These are phyloP conservation scores for Pyrgus malvae DNA, from an alignment of 2,888 invertebrate species.

Conservation along the genomic window DNA sequence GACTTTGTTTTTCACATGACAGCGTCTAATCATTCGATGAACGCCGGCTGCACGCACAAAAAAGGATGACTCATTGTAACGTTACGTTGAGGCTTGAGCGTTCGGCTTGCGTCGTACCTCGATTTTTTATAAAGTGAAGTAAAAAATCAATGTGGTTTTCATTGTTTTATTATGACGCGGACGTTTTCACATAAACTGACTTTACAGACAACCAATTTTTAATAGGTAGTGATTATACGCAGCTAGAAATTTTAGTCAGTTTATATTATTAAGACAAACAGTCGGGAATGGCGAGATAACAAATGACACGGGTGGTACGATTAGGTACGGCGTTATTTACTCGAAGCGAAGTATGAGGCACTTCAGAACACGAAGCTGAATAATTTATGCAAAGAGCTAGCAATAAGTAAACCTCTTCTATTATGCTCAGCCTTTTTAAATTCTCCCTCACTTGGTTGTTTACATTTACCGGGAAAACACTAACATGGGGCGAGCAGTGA, in stretches of 20 bases:
- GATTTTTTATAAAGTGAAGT: no score
- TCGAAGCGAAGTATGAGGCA: constrained; percentile 31
- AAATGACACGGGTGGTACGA: constrained; percentile 23
- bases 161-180: no score
- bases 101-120: no score
- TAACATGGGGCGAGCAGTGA: neutral
- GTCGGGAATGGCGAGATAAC: constrained; percentile 4
- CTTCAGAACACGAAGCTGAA: constrained; percentile 28
- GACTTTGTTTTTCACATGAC: no score
- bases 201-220: neutral
- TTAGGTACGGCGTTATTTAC: constrained; percentile 28
- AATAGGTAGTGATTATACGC: no score
- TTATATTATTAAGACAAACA: constrained; percentile 1
- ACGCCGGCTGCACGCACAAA: no score
- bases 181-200: no score
- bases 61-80: no score
- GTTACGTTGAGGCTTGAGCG: no score
- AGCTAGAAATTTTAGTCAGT: neutral
- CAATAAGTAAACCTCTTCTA: constrained; percentile 38
- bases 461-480: constrained; percentile 35
- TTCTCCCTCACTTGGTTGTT: constrained; percentile 38
- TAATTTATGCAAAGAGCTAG: constrained; percentile 39
- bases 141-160: no score
- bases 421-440: constrained; percentile 40
- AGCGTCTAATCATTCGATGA: no score